Conservation (phyloP, 37 sponge, comb jelly and placozoan genomes). For the Haliclona indistincta region DNA sequence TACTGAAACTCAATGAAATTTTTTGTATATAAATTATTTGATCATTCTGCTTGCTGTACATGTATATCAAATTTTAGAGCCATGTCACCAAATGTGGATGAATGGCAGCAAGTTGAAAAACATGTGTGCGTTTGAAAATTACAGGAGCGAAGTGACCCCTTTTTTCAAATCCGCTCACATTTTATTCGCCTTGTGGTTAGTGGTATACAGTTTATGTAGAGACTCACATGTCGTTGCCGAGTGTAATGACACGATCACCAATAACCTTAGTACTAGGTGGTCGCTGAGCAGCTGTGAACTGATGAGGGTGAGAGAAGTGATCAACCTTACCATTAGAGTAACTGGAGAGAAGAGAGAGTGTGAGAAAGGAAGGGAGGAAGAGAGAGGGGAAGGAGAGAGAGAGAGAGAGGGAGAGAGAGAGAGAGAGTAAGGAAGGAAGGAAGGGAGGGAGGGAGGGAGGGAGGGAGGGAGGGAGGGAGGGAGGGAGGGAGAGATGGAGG, state of each 20-base stretch:
- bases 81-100: too few relatives aligned
- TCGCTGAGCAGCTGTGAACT: constrained; percentile 24
- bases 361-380: not conserved
- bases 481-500: not conserved
- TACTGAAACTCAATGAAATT: too few relatives aligned
- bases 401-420: not conserved
- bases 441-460: not conserved
- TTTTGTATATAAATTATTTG: too few relatives aligned
- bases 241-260: constrained; percentile 12
- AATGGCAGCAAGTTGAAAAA: too few relatives aligned
- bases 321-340: constrained; percentile 38
- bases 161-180: too few relatives aligned
- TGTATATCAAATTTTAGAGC: too few relatives aligned
- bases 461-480: not conserved
- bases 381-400: not conserved
- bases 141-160: too few relatives aligned
- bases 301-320: constrained; percentile 12
- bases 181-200: too few relatives aligned
- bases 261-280: constrained; percentile 14
- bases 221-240: constrained; percentile 76
- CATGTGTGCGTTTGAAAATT: too few relatives aligned
- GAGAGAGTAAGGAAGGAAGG: not conserved
- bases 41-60: too few relatives aligned
- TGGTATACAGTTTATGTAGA: too few relatives aligned
- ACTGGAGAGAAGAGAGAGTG: constrained; percentile 7